Evolutionary conservation across 2,113 vertebrate species (phyloP), one percentile per base, ranked within the genome.

Genomic region (Haplochromis burtoni): DNA sequence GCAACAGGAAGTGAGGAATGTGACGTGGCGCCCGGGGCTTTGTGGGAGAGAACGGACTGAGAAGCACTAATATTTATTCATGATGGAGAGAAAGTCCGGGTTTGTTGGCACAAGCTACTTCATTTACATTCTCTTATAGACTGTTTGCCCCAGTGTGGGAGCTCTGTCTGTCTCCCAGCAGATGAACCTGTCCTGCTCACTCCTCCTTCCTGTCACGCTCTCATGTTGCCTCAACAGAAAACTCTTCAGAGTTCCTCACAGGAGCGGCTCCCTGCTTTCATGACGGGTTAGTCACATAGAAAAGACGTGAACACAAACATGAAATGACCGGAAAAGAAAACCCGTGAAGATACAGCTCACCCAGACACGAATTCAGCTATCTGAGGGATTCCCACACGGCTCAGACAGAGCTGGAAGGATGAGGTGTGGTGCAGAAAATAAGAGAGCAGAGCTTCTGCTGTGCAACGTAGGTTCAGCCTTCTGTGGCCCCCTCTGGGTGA

Each of bases 61-160:
- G 96, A 95, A 95, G 86, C 87, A 88, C 95, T 94, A 96, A 97
- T 97, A 96, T 97, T 96, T 97, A 96, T 97, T 97, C 96, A 96
- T 96, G 96, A 97, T 95, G 90, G 95, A 95, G 94, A 95, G 94
- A 95, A 95, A 95, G 95, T 94, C 82, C 45, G 82, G 87, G 85
- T 88, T 63, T 96, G 96, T 96, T 96, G 96, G 95, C 95, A 89
- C 93, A 96, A 93, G 93, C 91, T 91, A 94, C 96, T 97, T 97
- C 95, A 97, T 97, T 96, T 97, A 96, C 95, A 96, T 96, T 93
- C 92, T 89, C 84, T 97, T 95, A 97, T 96, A 95, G 96, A 97
- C 95, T 97, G 95, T 93, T 93, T 93, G 92, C 85, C 80, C 88
- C 93, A 49, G 94, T 87, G 86, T 88, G 93, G 94, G 92, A 94